phyloP scores from a whole-genome alignment of 1,140 invertebrate species.

The Drosophila ogumai region DNA sequence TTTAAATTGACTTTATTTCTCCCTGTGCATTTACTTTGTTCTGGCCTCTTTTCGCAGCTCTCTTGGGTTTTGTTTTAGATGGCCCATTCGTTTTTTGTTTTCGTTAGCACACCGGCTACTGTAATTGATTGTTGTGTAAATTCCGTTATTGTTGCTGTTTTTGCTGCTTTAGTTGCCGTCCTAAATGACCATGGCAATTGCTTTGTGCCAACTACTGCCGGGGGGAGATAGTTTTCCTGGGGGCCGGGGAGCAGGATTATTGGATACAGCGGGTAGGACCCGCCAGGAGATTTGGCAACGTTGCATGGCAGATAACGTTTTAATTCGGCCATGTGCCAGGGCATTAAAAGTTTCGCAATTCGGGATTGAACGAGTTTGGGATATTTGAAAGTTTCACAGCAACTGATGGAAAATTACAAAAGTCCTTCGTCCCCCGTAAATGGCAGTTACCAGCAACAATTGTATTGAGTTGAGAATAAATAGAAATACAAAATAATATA shows the following conservation, averaged over 20 bases:
- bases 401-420: conserved; percentile 24
- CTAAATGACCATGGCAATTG: conserved; percentile 75
- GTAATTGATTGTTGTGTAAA: conserved; percentile 75
- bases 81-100: conserved; percentile 48
- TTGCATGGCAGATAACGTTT: conserved; percentile 57
- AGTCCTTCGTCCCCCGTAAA: conserved; percentile 4
- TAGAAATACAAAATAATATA: too few species aligned
- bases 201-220: conserved; percentile 42
- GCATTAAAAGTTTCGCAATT: conserved; percentile 66
- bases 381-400: conserved; percentile 29
- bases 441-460: not conserved
- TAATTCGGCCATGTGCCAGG: conserved; percentile 70
- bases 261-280: conserved; percentile 25
- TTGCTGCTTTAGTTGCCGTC: conserved; percentile 35
- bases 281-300: conserved; percentile 44
- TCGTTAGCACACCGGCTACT: conserved; percentile 41
- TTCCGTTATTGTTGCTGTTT: conserved; percentile 30
- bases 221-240: conserved; percentile 45
- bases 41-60: conserved; percentile 37
- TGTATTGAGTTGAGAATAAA: too few species aligned
- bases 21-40: conserved; percentile 53
- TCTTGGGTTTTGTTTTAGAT: conserved; percentile 48
- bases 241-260: conserved; percentile 16
- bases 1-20: too few species aligned
- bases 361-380: conserved; percentile 21